phyloP scores from a whole-genome alignment of 2,113 vertebrate species.

The Elaphurus davidianus region DNA sequence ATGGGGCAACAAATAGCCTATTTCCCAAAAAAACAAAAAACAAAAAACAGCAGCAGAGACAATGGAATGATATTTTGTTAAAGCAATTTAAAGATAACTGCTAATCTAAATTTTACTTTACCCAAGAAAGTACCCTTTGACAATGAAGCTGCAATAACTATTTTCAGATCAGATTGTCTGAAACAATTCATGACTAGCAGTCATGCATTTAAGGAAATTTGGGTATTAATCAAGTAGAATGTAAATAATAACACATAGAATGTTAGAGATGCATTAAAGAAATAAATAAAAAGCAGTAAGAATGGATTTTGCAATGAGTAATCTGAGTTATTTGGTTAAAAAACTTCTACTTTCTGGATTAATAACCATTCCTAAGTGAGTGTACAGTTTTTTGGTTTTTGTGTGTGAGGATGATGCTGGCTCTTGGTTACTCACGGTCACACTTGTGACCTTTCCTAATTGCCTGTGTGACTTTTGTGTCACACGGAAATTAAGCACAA shows the following conservation, averaged over 20 bases:
- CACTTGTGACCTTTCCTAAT: background rate
- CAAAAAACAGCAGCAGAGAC: background rate
- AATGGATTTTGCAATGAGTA: background rate
- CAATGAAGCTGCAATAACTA: background rate
- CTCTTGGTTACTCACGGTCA: background rate
- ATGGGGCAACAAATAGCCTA: background rate
- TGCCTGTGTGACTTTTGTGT: constrained; percentile 9
- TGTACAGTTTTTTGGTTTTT: background rate
- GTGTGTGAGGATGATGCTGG: background rate
- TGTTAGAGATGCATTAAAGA: background rate
- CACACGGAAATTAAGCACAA: background rate
- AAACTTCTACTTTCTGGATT: background rate
- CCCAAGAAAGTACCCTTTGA: background rate
- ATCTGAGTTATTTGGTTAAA: background rate
- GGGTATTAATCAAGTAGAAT: background rate
- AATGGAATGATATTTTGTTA: background rate
- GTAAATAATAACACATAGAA: background rate
- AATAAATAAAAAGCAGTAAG: background rate
- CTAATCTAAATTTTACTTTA: background rate
- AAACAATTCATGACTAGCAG: background rate
- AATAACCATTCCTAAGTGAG: background rate
- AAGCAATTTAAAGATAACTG: background rate
- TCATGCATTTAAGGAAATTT: background rate
- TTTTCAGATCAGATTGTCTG: background rate
- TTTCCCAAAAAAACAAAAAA: background rate